Evolutionary conservation across 1,140 invertebrate genomes (phyloP).

Genomic region (Dreissena rostriformis): DNA sequence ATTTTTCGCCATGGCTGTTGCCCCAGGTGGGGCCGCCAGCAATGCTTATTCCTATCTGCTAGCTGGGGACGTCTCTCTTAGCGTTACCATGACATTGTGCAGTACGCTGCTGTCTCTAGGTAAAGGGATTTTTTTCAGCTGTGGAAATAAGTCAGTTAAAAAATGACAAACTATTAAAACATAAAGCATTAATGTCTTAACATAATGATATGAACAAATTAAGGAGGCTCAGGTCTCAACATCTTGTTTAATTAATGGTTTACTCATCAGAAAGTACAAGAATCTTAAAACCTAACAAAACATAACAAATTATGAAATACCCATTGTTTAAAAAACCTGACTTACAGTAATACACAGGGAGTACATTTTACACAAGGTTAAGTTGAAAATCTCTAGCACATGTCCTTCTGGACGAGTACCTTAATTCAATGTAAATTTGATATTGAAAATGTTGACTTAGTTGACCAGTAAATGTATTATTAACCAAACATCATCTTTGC

Average conservation of each 20-base stretch:
- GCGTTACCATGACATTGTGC: slow-evolving; percentile 81
- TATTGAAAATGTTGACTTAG: not conserved
- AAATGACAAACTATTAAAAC: no score
- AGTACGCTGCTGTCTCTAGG: slow-evolving; percentile 74
- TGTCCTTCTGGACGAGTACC: not conserved
- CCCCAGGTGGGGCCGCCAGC: slow-evolving; percentile 82
- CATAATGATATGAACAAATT: no score
- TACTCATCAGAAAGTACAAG: no score
- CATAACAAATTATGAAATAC: no score
- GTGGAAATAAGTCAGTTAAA: not conserved
- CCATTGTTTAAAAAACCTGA: no score
- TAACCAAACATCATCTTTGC: not conserved
- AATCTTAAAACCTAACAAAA: no score
- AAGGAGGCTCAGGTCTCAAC: no score
- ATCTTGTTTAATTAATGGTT: no score
- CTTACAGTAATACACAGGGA: no score
- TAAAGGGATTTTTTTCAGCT: slow-evolving; percentile 20
- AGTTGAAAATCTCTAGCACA: not conserved
- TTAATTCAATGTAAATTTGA: not conserved
- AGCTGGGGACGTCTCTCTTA: slow-evolving; percentile 82
- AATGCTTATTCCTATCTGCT: slow-evolving; percentile 83
- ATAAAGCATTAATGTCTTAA: no score
- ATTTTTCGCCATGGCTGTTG: slow-evolving; percentile 82
- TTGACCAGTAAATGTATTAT: not conserved
- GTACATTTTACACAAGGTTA: no score